Evolutionary conservation across 2,888 invertebrate species (phyloP).

Genomic region (Trimorus sp.): DNA sequence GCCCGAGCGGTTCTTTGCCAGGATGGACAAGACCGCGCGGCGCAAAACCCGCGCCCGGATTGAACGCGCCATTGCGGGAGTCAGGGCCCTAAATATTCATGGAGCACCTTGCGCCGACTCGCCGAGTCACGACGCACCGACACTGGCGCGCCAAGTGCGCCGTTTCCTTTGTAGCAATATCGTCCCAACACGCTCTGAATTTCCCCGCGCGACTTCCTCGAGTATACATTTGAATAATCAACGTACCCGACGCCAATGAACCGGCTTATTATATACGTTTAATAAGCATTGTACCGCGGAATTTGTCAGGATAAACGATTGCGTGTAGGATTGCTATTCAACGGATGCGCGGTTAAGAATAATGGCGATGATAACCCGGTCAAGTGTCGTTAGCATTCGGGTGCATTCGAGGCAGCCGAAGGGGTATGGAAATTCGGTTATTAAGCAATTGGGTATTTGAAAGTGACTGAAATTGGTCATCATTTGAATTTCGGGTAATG

Average conservation of each 20-base stretch:
- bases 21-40: conserved; percentile 71
- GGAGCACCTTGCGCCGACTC: conserved; percentile 68
- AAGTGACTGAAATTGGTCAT: neutral
- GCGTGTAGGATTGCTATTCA: conserved; percentile 51
- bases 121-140: conserved; percentile 57
- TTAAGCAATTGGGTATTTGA: conserved; percentile 14
- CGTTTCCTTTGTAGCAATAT: conserved; percentile 50
- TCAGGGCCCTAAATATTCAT: conserved; percentile 77
- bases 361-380: conserved; percentile 53
- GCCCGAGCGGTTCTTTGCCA: conserved; percentile 47
- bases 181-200: conserved; percentile 53
- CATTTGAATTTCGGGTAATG: conserved; percentile 2
- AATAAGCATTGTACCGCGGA: too few species aligned
- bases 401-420: conserved; percentile 34
- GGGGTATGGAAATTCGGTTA: conserved; percentile 19
- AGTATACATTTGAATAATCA: conserved; percentile 64
- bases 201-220: conserved; percentile 52
- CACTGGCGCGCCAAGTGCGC: conserved; percentile 37
- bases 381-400: conserved; percentile 55
- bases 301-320: conserved; percentile 56
- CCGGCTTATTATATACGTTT: conserved; percentile 40
- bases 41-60: conserved; percentile 77
- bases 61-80: conserved; percentile 79
- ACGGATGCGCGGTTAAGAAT: conserved; percentile 41
- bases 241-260: conserved; percentile 36